A percentile compares a stretch with the other conserved stretches of the same genome.
Evolutionary conservation across 2,888 invertebrate species (phyloP).

Genomic region (Omphaloscelis lunosa): DNA sequence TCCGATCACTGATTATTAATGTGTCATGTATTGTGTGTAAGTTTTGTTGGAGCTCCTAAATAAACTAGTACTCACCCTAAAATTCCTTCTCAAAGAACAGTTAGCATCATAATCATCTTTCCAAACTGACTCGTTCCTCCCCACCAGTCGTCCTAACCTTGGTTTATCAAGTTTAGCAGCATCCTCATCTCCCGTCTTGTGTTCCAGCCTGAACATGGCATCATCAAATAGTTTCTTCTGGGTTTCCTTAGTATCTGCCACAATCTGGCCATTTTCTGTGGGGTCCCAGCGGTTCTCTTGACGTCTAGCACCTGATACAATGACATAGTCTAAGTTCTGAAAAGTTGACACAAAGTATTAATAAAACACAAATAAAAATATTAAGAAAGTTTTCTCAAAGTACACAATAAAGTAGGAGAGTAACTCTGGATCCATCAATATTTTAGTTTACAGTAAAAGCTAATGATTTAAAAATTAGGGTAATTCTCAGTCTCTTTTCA

Average conservation of each 20-base stretch:
- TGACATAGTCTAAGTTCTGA: slow-evolving; percentile 98
- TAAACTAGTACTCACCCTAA: slow-evolving; percentile 92
- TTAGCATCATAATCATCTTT: slow-evolving; percentile 98
- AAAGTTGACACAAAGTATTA: slow-evolving; percentile 66
- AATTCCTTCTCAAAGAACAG: slow-evolving; percentile 94
- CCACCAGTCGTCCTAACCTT: slow-evolving; percentile 93
- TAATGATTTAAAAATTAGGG: neutral
- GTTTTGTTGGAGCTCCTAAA: too few species aligned
- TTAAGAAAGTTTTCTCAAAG: neutral
- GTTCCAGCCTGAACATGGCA: slow-evolving; percentile 99
- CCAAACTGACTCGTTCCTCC: slow-evolving; percentile 95
- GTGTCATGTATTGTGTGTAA: too few species aligned
- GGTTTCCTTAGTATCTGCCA: slow-evolving; percentile 97
- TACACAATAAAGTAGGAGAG: neutral
- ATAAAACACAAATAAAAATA: neutral
- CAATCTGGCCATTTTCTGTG: slow-evolving; percentile 97
- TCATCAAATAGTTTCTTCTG: slow-evolving; percentile 97
- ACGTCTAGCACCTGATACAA: slow-evolving; percentile 97
- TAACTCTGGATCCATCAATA: neutral
- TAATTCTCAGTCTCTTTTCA: neutral
- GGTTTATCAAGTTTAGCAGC: slow-evolving; percentile 93
- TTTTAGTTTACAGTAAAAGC: neutral
- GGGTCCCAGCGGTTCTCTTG: slow-evolving; percentile 99
- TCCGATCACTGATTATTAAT: too few species aligned
- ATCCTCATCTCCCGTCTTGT: slow-evolving; percentile 95